Evolutionary conservation across 2,888 invertebrate genomes (phyloP), one percentile per base, ranked within the genome.

Genomic region (Phytoseiulus persimilis): DNA sequence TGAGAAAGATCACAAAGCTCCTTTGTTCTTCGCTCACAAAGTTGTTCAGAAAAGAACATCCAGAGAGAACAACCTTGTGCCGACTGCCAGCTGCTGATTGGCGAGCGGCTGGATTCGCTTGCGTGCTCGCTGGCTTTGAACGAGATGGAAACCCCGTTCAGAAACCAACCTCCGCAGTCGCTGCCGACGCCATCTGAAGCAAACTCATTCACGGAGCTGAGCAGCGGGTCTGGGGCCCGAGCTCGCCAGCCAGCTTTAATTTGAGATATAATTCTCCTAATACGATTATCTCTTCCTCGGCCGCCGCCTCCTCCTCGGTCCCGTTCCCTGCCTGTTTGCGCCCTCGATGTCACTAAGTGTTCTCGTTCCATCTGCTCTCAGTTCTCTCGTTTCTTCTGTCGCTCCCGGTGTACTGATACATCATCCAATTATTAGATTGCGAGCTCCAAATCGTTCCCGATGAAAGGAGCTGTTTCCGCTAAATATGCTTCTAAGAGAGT

Each of bases 191-290:
- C 65, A 65, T 65, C 65, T 23, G 18, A 65, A 18, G 65, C 65
- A 65, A 65, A 65, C 23, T 65, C 65, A 65, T 65, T 28, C 65
- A 65, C 23, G 23, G 2, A 65, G 65, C 65, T 23, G 18, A 28
- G 65, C 65, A 28, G 65, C 65, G 65, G 14, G 46, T 14, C 46
- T 14, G 46, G 46, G 46, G 46, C 46, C 14, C 46, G 46, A 46
- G 46, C 46, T 46, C 46, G 46, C 46, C 31, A 23, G 33, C 84
- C 32, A 6, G 87, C 87, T 87, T 87, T n/a, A 87, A 87, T 87
- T 87, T 87, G 32, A 87, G 33, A 87, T 87, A 87, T 87, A 87
- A 87, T 87, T 87, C 6, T 31, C 18, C 33, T 87, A 87, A 87
- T 87, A 32, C 87, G 87, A 9, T 87, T 87, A 87, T 45, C 87